Evolutionary conservation across 2,113 vertebrate species (phyloP), one percentile per base, ranked within the genome.

Genomic region (Eupsittula cactorum): DNA sequence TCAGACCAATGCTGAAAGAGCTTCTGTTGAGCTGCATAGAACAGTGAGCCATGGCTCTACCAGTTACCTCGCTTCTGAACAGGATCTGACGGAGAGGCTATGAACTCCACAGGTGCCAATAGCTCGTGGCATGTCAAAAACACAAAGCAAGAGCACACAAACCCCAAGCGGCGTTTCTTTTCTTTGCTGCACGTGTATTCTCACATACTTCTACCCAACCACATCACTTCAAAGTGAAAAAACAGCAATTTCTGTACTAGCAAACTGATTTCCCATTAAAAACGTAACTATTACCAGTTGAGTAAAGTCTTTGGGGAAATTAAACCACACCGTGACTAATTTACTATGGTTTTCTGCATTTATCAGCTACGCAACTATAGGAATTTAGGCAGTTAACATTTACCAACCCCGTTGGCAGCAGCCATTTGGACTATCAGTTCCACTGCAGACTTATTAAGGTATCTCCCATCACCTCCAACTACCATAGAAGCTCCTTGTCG

Each of bases 381-480:
- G 92, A 92, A 91, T 52, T n/a, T 10, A 97, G 75, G 44, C 70
- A 29, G 80, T 88, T 69, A 95, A 89, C 41, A 2, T 96, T 98
- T 98, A 99, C 99, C 98, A 97, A 99, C 99, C 99, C 99, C 99
- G 3, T 99, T 99, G 97, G 99, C 99, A 53, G 99, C 99, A 70
- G 99, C 99, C 99, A 99, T 99, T 98, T 99, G 99, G 94, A 98
- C 98, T 96, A 99, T 98, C 91, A 99, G 98, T 97, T 98, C 98
- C 95, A 99, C 98, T 88, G 99, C 99, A 23, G 98, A 96, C 77
- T 96, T 98, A 98, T 99, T 99, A 96, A 99, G 99, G 97, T 99
- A 99, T 91, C 99, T 98, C 74, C 99, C 99, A 86, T 99, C 99
- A 89, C 99, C 99, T 96, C 99, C 99, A 62, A 99, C 98, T 88